A percentile compares a stretch with the other conserved stretches of the same genome.
phyloP scores from a whole-genome alignment of 2,113 vertebrate genomes.

The human (Homo sapiens) region GRCh38 chr2:101898001-101898500 shows the following conservation, averaged over 20 bases:
- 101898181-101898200: background rate
- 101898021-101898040: background rate
- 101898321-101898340: background rate
- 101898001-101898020: background rate
- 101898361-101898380: background rate
- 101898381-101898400: background rate
- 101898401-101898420: background rate
- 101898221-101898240: background rate
- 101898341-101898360: background rate
- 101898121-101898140: background rate
- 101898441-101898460: too few relatives aligned
- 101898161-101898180: background rate
- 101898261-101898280: background rate
- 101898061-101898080: background rate
- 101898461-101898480: too few relatives aligned
- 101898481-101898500: too few relatives aligned
- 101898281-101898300: background rate
- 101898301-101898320: accelerated
- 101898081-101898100: background rate
- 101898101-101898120: background rate
- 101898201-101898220: background rate
- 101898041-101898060: too few relatives aligned
- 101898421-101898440: too few relatives aligned
- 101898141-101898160: background rate
- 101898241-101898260: background rate